Percentiles rank a stretch among this genome's conserved stretches.
These are phyloP conservation scores for Acronicta psi DNA, from an alignment of 2,888 invertebrate genomes.

Conservation along the genomic window DNA sequence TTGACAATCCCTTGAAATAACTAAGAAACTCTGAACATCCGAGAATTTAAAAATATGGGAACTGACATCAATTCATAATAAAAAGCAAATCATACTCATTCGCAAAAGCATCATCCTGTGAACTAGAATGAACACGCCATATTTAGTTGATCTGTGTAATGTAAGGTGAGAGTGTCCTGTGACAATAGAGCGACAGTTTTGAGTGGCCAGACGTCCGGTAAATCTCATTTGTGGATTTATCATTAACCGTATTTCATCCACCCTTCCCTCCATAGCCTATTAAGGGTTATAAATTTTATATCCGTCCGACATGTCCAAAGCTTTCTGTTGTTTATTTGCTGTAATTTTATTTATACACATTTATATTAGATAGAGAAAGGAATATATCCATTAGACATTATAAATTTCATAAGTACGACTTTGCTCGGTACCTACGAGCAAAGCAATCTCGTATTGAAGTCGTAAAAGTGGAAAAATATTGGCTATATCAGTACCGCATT, in stretches of 20 bases:
- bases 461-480: constrained; percentile 82
- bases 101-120: constrained; percentile 68
- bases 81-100: not conserved
- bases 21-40: no score
- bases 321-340: constrained; percentile 79
- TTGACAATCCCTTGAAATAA: no score
- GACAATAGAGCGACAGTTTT: constrained; percentile 84
- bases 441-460: constrained; percentile 75
- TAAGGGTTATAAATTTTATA: constrained; percentile 87
- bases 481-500: constrained; percentile 77
- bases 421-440: constrained; percentile 26
- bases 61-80: no score
- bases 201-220: constrained; percentile 87
- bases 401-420: constrained; percentile 41
- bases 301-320: constrained; percentile 79
- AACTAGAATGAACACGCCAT: constrained; percentile 66
- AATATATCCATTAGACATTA: constrained; percentile 47
- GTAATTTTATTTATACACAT: constrained; percentile 68
- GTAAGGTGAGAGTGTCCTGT: constrained; percentile 86
- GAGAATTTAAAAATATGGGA: no score
- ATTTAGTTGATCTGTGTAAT: constrained; percentile 79
- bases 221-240: constrained; percentile 89
- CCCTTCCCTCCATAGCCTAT: constrained; percentile 85
- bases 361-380: constrained; percentile 53
- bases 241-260: constrained; percentile 88